These are phyloP conservation scores for Bradypodion ventrale DNA, from an alignment of 2,797 vertebrate genomes.

Conservation along the genomic window DNA sequence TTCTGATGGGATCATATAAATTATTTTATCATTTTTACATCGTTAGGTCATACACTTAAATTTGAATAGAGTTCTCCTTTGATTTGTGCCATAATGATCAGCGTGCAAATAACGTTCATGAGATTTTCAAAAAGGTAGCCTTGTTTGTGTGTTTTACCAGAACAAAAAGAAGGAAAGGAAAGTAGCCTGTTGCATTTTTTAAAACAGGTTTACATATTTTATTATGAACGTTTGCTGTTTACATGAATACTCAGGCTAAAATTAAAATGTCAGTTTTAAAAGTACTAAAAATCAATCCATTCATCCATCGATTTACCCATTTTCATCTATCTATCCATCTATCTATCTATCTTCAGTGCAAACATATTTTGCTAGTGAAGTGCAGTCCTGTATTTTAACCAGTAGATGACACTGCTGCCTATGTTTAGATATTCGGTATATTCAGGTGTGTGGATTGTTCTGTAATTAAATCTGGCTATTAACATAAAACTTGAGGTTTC, in stretches of 20 bases:
- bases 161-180: too few species aligned
- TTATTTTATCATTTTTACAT: not conserved
- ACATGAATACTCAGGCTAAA: too few species aligned
- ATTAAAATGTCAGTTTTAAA: too few species aligned
- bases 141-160: too few species aligned
- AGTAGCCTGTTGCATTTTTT: too few species aligned
- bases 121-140: too few species aligned
- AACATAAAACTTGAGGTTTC: not conserved
- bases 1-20: not conserved
- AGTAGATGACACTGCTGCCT: slow-evolving; percentile 9
- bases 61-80: not conserved
- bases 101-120: not conserved
- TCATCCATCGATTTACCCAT: too few species aligned
- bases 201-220: too few species aligned
- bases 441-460: not conserved
- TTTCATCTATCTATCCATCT: too few species aligned
- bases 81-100: not conserved
- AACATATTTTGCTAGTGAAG: not conserved
- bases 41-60: not conserved
- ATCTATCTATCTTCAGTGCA: too few species aligned
- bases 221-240: too few species aligned
- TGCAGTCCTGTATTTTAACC: not conserved
- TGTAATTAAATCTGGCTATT: not conserved
- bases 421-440: not conserved
- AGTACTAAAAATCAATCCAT: too few species aligned